Conservation (phyloP, 2,797 vertebrate species). For the Phalanger gymnotis region DNA sequence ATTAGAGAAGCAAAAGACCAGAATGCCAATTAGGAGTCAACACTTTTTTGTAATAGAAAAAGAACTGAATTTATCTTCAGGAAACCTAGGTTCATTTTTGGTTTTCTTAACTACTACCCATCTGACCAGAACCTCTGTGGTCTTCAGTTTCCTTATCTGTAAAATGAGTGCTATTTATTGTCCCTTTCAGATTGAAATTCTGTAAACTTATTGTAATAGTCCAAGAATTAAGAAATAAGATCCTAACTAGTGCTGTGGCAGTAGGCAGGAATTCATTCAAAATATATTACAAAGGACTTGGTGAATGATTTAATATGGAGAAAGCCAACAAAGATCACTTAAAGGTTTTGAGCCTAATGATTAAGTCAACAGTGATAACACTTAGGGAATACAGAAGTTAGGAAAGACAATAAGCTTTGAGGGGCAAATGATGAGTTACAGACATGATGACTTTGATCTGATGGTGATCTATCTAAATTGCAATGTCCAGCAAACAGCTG, state of each 20-base stretch:
- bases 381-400: neutral
- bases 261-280: neutral
- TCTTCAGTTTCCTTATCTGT: neutral
- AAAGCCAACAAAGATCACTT: neutral
- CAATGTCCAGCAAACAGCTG: neutral
- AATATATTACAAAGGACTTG: neutral
- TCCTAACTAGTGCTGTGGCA: neutral
- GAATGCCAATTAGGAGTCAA: neutral
- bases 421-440: neutral
- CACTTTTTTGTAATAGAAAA: neutral
- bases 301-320: neutral
- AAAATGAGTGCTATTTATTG: neutral
- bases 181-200: neutral
- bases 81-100: neutral
- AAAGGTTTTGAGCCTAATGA: neutral
- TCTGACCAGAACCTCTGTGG: neutral
- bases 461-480: neutral
- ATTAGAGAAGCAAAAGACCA: neutral
- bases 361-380: neutral
- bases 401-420: neutral
- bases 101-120: neutral
- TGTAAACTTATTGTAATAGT: neutral
- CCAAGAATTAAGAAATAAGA: neutral
- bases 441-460: neutral
- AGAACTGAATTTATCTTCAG: neutral